Percentiles rank a stretch among this genome's conserved stretches.
Conservation (phyloP, 1,140 invertebrate genomes). For the Pygmarrhopalites habei region DNA sequence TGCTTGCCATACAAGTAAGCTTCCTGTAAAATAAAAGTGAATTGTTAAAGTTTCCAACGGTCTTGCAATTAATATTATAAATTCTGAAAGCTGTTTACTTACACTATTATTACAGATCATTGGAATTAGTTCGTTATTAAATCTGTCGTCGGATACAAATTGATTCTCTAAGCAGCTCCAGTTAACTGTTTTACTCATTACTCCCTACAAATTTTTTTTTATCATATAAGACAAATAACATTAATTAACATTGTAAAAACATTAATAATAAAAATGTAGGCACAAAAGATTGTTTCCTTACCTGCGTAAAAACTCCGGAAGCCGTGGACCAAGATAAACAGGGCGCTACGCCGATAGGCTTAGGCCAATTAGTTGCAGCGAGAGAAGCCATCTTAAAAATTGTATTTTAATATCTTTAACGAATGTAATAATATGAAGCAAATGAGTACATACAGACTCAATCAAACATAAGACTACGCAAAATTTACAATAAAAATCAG, state of each 20-base stretch:
- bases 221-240: slow-evolving; percentile 23
- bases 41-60: too few relatives aligned
- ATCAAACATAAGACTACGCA: too few relatives aligned
- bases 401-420: too few relatives aligned
- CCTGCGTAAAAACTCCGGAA: slow-evolving; percentile 88
- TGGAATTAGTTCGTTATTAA: slow-evolving; percentile 73
- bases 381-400: slow-evolving; percentile 87
- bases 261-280: not conserved
- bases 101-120: slow-evolving; percentile 51
- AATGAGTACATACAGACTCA: too few relatives aligned
- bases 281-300: slow-evolving; percentile 43
- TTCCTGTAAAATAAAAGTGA: not conserved
- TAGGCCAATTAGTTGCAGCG: slow-evolving; percentile 87
- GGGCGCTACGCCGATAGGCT: slow-evolving; percentile 84
- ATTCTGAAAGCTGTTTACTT: too few relatives aligned
- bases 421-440: too few relatives aligned
- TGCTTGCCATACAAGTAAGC: not conserved
- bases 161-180: slow-evolving; percentile 86
- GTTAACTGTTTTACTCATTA: slow-evolving; percentile 86
- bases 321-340: slow-evolving; percentile 97
- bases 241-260: not conserved
- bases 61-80: too few relatives aligned
- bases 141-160: slow-evolving; percentile 74
- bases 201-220: slow-evolving; percentile 58
- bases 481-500: too few relatives aligned